A percentile compares a stretch with the other conserved stretches of the same genome.
Conservation (phyloP, 2,888 invertebrate species). For the Lordiphosa andalusiaca region DNA sequence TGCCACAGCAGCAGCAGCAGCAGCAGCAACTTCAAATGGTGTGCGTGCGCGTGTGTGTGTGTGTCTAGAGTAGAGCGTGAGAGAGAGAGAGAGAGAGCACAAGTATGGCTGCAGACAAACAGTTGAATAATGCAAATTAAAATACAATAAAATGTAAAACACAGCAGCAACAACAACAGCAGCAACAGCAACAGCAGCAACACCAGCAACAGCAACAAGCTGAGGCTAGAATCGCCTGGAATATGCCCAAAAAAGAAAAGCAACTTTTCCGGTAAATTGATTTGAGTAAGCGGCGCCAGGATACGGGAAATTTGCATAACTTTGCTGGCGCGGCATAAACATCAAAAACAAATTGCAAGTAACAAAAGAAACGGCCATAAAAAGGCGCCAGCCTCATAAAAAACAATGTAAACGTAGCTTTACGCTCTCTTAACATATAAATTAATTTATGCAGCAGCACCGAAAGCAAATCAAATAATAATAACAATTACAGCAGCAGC, state of each 20-base stretch:
- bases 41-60: background rate
- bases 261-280: slow-evolving; percentile 74
- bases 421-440: slow-evolving; percentile 19
- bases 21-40: background rate
- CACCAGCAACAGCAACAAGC: slow-evolving; percentile 4
- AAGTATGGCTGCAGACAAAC: slow-evolving; percentile 30
- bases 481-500: slow-evolving; percentile 36
- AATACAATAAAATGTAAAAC: slow-evolving; percentile 73
- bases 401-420: slow-evolving; percentile 14
- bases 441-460: slow-evolving; percentile 44
- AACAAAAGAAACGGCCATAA: slow-evolving; percentile 43
- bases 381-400: slow-evolving; percentile 50
- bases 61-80: slow-evolving; percentile 1
- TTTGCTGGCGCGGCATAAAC: slow-evolving; percentile 49
- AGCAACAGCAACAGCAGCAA: slow-evolving; percentile 14
- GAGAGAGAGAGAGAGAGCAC: slow-evolving; percentile 1
- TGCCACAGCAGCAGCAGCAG: background rate
- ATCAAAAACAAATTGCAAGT: slow-evolving; percentile 53
- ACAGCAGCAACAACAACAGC: slow-evolving; percentile 23
- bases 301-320: slow-evolving; percentile 46
- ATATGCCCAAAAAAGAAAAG: slow-evolving; percentile 44
- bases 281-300: slow-evolving; percentile 37
- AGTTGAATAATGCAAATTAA: slow-evolving; percentile 69
- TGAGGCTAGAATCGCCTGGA: slow-evolving; percentile 17
- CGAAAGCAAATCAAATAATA: slow-evolving; percentile 30